Percentiles rank a stretch among this genome's conserved stretches.
Conservation (phyloP, 2,797 vertebrate genomes). For the Coccyzus lansbergi region DNA sequence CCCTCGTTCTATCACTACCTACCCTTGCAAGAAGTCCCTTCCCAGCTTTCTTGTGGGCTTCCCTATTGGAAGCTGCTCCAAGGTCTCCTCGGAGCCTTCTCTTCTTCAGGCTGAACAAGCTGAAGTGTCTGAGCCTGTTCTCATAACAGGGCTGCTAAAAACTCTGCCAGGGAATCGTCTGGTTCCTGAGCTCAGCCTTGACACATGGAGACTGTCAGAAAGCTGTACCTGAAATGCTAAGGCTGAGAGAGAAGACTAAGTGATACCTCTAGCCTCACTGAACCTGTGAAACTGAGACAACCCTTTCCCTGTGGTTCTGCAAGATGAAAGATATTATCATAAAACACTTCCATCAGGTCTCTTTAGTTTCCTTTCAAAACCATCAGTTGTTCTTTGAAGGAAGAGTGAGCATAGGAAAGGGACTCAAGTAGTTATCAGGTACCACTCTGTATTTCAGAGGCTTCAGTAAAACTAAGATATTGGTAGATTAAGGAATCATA, state of each 20-base stretch:
- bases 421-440: neutral
- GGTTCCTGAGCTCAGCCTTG: neutral
- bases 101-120: too few species aligned
- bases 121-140: too few species aligned
- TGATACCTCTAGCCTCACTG: neutral
- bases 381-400: neutral
- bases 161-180: neutral
- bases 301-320: neutral
- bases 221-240: neutral
- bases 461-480: neutral
- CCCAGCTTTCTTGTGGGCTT: too few species aligned
- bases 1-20: too few species aligned
- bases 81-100: too few species aligned
- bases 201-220: too few species aligned
- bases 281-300: rapidly evolving
- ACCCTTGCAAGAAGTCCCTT: too few species aligned
- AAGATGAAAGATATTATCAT: rapidly evolving
- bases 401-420: rapidly evolving
- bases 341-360: neutral
- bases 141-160: neutral
- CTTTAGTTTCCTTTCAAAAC: neutral
- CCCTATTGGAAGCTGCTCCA: too few species aligned
- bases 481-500: rapidly evolving
- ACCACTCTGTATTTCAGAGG: rapidly evolving
- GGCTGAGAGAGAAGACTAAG: neutral